Evolutionary conservation across 2,797 vertebrate species (phyloP), one percentile per base, ranked within the genome.

Genomic region (Oreochromis grahami): DNA sequence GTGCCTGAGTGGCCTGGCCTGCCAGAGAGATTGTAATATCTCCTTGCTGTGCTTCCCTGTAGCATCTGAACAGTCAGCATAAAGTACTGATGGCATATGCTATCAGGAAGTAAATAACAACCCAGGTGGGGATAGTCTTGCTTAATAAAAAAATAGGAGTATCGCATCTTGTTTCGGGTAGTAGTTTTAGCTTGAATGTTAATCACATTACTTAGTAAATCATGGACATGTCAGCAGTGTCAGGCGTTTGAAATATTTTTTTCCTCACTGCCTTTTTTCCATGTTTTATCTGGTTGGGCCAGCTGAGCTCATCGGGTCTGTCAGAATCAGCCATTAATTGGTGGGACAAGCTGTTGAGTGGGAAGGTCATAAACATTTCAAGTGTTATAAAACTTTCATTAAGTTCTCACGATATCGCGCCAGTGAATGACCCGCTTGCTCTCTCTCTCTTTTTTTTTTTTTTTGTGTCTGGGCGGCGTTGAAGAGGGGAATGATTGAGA

Each of bases 331-430:
- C 70, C 94, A 92, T 95, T 96, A 96, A 95, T 96, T 95, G 95
- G 92, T 86, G 86, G 91, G 94, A 96, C 96, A 96, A 96, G 96
- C 95, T 94, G 95, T 91, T 94, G 95, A 97, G 96, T 95, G 93
- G 89, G 92, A 91, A 96, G 96, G 96, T 97, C 96, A 96, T 96
- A 97, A 97, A 97, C 96, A 97, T 97, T 97, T 97, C 96, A 97
- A 96, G 96, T 97, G 96, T 97, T 97, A 97, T 97, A 96, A 97
- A 97, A 97, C 96, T 97, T 97, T 97, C 96, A 97, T 97, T 97
- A 97, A 97, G 96, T 97, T 97, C 97, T 97, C 97, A 97, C 97
- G 96, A 97, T 97, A 96, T 96, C 94, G 95, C 90, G 85, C 94
- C 93, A 96, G 95, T 90, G 87, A 95, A 86, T 96, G 96, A 96